Base-by-base conservation (phyloP, 1,140 invertebrate genomes). In the Heliconius hermathena region DNA sequence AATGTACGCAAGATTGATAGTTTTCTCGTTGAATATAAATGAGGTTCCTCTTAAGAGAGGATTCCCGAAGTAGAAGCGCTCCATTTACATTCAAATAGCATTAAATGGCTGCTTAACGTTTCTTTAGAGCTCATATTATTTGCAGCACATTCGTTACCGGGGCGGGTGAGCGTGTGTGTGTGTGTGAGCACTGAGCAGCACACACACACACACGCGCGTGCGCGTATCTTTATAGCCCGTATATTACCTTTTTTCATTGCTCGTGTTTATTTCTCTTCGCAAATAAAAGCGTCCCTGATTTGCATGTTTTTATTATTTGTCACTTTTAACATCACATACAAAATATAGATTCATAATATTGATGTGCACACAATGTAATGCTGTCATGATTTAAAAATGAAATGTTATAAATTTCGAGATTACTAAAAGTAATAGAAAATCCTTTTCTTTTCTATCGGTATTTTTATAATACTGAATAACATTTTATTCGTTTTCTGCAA, bases 1-100 rank as follows among this genome's bases (percentile, higher is more conserved):
- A 66, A 26, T 66, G 57, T 66, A 26, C 11, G 57, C 29, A 66
- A 66, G 57, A 66, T 66, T 66, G 22, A 66, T 66, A 66, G 57
- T 66, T 66, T 29, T 26, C 26, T 66, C 22, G 57, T 66, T 66
- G 57, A 66, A 66, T 29, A 66, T 66, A 66, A 66, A 66, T 16
- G 60, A 66, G 60, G 26, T 66, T 29, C 16, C 26, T 66, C 9
- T 5, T 16, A 26, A 13, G 13, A 29, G 54, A 57, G 54, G n/a
- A 57, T 22, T 9, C 22, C n/a, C 9, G 57, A 2, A 66, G 57
- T 22, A 26, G 57, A 57, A 20, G 57, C 57, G 57, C 22, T 26
- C 9, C 9, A 3, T 29, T 66, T 66, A 29, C 60, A 29, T 66
- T 66, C 11, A 66, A 66, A 66, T 6, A 66, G 57, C 22, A 66